These are phyloP conservation scores for Ornithoptera alexandrae DNA, from an alignment of 2,888 invertebrate genomes.

Conservation along the genomic window DNA sequence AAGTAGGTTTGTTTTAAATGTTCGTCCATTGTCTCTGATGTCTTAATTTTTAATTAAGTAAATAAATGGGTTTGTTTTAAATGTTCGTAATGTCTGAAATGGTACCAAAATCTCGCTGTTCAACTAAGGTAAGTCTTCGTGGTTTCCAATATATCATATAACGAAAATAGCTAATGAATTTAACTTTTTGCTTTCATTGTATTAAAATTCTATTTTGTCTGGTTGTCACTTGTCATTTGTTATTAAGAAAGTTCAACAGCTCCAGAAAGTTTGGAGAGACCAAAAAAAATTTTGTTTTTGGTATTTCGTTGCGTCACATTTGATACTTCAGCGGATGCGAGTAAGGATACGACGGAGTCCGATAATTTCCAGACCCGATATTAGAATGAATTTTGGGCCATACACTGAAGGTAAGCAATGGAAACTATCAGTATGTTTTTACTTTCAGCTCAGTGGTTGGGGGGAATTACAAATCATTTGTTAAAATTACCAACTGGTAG, in stretches of 20 bases:
- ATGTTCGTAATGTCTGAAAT: too few species aligned
- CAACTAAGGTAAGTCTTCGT: too few species aligned
- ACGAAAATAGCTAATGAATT: not conserved
- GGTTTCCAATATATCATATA: not conserved
- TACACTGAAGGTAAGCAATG: not conserved
- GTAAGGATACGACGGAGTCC: not conserved
- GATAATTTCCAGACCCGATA: not conserved
- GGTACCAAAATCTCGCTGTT: too few species aligned
- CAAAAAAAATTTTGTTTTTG: not conserved
- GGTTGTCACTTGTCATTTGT: not conserved
- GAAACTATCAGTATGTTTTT: not conserved
- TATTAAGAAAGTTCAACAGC: not conserved
- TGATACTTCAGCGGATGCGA: not conserved
- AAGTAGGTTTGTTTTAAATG: too few species aligned
- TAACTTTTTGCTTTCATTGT: not conserved
- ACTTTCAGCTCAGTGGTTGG: not conserved
- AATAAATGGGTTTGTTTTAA: too few species aligned
- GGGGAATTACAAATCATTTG: not conserved
- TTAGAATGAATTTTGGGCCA: not conserved
- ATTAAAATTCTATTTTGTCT: not conserved
- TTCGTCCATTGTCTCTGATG: too few species aligned
- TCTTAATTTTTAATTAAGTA: too few species aligned
- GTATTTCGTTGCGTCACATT: not conserved
- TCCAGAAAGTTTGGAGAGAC: not conserved
- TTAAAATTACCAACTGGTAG: not conserved